Conservation (phyloP, 2,797 vertebrate species). For the Danio albolineatus region DNA sequence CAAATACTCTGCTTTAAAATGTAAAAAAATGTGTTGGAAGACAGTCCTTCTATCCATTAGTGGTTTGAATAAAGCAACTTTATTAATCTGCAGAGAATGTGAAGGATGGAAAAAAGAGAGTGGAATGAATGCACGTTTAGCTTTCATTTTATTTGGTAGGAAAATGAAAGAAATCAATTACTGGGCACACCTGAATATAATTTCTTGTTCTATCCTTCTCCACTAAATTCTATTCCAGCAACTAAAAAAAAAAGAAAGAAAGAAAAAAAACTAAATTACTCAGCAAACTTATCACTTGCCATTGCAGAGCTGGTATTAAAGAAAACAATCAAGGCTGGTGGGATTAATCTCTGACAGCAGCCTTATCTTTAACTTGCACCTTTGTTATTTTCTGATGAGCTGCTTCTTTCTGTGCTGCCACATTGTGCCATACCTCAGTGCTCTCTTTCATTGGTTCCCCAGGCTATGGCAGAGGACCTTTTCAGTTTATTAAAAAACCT, state of each 20-base stretch:
- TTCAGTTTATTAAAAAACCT: constrained; percentile 99
- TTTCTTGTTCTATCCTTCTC: constrained; percentile 87
- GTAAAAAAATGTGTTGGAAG: constrained; percentile 78
- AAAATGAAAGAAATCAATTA: constrained; percentile 91
- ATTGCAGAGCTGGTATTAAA: constrained; percentile 99
- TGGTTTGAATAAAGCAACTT: constrained; percentile 82
- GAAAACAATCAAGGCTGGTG: constrained; percentile 99
- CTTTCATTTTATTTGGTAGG: constrained; percentile 54
- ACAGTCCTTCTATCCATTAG: constrained; percentile 73
- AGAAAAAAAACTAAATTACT: constrained; percentile 94
- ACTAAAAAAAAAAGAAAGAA: constrained; percentile 31
- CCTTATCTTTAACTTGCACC: constrained; percentile 99
- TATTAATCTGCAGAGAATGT: constrained; percentile 75
- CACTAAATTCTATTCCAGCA: constrained; percentile 38
- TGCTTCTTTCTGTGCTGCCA: constrained; percentile 90
- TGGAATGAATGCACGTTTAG: constrained; percentile 63
- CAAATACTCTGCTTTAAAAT: constrained; percentile 30
- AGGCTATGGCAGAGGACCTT: constrained; percentile 94
- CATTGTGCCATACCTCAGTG: constrained; percentile 99
- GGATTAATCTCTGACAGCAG: constrained; percentile 99
- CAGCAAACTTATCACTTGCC: constrained; percentile 99
- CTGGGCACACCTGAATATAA: constrained; percentile 99
- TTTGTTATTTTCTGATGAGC: constrained; percentile 99
- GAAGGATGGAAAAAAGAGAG: constrained; percentile 46
- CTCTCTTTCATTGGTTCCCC: constrained; percentile 99